Evolutionary conservation across 2,113 vertebrate species (phyloP), one percentile per base, ranked within the genome.

Genomic region (Centropus unirufus): DNA sequence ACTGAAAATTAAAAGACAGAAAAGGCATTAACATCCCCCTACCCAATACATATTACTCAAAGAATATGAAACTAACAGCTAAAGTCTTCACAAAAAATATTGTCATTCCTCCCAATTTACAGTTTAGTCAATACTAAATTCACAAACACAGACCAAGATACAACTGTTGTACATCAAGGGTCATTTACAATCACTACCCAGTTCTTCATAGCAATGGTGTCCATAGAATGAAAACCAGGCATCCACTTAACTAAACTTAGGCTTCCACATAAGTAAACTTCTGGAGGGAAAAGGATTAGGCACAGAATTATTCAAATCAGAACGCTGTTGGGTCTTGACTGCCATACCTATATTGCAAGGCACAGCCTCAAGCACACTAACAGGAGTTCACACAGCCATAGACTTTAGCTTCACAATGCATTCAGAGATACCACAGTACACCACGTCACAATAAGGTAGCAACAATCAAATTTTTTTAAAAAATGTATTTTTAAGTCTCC

Each of bases 381-480:
- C 13, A 54, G 42, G 19, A 19, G 24, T 11, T 21, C 51, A 21
- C 26, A 19, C 1, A 64, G 19, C 39, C 44, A 44, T 19, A 19
- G 34, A 29, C 0, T 0, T 14, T 6, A 14, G 42, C 26, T 47
- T 39, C 68, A 11, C 15, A 24, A 6, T 2, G 15, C 23, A 54
- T 73, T 51, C n/a, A n/a, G 46, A 63, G 23, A 21, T 14, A 44
- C 26, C 52, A 47, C 23, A 8, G 40, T 14, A 12, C 73, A 9
- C 44, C 17, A 10, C 0, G 9, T 11, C 17, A 42, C 10, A 13
- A 18, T 6, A 64, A 57, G 0, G 12, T 8, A 55, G 34, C 8
- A n/a, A 42, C 36, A 4, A 61, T 49, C 18, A 46, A 32, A 47
- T 19, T 36, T 36, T 36, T 36, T 36, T 36, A 36, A 36, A 36